Conservation (phyloP, 2,888 invertebrate genomes). For the Drosophila fulvimacula region DNA sequence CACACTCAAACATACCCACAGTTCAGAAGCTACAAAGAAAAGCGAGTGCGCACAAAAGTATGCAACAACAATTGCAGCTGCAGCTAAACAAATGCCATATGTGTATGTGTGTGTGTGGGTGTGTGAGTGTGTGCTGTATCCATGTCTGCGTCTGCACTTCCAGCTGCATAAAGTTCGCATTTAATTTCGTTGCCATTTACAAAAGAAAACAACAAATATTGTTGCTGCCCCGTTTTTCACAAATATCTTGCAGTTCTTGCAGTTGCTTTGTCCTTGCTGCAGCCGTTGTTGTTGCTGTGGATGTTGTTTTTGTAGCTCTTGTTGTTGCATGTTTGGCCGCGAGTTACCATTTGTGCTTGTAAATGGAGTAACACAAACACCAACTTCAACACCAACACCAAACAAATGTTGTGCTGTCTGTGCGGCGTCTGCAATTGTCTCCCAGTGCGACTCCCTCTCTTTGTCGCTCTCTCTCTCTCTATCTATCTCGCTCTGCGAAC, state of each 20-base stretch:
- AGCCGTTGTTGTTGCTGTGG: conserved; percentile 13
- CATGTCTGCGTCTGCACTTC: conserved; percentile 61
- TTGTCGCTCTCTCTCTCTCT: not conserved
- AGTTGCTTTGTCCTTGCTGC: conserved; percentile 3
- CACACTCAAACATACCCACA: conserved; percentile 10
- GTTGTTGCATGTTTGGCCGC: conserved; percentile 71
- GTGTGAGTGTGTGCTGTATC: conserved; percentile 9
- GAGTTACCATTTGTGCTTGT: conserved; percentile 66
- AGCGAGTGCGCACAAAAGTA: conserved; percentile 61
- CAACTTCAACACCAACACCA: conserved; percentile 38
- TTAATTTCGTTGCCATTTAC: conserved; percentile 71
- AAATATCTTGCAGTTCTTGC: conserved; percentile 33
- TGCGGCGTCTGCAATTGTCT: conserved; percentile 52
- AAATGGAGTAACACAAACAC: conserved; percentile 43
- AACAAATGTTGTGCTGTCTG: conserved; percentile 57
- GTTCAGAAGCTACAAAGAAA: conserved; percentile 22
- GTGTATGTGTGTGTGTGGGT: conserved; percentile 15
- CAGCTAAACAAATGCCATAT: conserved; percentile 54
- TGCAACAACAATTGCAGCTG: conserved; percentile 60
- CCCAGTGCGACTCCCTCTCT: not conserved
- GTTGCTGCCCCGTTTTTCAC: conserved; percentile 43
- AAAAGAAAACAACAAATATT: conserved; percentile 26
- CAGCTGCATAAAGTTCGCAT: conserved; percentile 76
- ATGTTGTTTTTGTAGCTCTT: conserved; percentile 28
- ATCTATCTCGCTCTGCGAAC: not conserved